These are phyloP conservation scores for Ctenodactylus gundi DNA, from an alignment of 2,113 vertebrate genomes.

Conservation along the genomic window DNA sequence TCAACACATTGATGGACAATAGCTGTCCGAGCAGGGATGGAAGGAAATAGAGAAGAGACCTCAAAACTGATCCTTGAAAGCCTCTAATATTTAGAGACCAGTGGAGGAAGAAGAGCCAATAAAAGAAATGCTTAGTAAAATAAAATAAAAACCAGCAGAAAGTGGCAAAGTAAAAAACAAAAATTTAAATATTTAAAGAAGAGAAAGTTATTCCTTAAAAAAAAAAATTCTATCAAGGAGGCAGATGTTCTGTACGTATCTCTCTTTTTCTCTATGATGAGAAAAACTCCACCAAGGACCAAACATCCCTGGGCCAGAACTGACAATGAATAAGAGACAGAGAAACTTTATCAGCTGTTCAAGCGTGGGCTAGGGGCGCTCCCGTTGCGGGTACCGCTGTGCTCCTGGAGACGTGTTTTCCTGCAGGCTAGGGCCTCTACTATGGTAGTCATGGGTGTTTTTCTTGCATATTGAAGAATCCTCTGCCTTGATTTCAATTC, in stretches of 20 bases:
- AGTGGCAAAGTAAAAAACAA: not conserved
- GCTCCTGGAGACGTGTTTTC: too few species aligned
- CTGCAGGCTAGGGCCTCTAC: not conserved
- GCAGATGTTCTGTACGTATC: not conserved
- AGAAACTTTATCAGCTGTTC: not conserved
- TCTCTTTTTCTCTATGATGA: not conserved
- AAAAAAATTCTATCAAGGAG: not conserved
- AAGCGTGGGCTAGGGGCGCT: not conserved
- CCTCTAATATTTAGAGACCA: not conserved
- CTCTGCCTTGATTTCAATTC: not conserved
- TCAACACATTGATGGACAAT: not conserved
- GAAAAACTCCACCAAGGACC: not conserved
- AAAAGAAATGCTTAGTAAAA: not conserved
- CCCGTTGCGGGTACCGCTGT: not conserved
- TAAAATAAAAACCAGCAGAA: not conserved
- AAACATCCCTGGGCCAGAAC: not conserved
- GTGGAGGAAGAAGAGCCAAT: not conserved
- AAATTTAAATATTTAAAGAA: constrained; percentile 2
- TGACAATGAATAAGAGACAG: not conserved
- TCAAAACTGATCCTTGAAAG: not conserved
- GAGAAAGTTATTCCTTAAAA: not conserved
- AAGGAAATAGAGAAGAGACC: not conserved
- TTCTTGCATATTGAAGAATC: not conserved
- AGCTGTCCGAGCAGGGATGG: not conserved
- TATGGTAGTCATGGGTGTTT: not conserved